Conservation (phyloP, 2,888 invertebrate species). For the Oxycera nigricornis region DNA sequence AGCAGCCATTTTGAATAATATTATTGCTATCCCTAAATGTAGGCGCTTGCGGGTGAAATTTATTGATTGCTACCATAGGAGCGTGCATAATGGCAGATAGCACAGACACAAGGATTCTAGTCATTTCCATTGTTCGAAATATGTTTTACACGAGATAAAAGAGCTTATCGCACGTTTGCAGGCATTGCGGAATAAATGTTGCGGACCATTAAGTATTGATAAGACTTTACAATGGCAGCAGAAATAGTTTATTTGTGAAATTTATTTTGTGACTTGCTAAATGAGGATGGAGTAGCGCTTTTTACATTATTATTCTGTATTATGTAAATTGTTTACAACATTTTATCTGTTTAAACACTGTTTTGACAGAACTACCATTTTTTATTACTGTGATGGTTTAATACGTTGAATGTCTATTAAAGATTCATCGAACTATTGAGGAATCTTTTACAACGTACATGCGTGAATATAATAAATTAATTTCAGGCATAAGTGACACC, state of each 20-base stretch:
- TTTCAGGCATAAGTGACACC: too few relatives aligned
- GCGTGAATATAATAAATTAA: too few relatives aligned
- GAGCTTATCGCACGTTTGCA: not conserved
- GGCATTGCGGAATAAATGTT: not conserved
- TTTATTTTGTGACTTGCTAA: not conserved
- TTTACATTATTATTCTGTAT: too few relatives aligned
- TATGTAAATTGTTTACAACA: too few relatives aligned
- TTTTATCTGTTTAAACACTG: too few relatives aligned
- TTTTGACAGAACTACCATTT: too few relatives aligned
- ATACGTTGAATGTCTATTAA: too few relatives aligned
- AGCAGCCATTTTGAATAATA: conserved; percentile 12
- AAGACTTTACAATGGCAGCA: not conserved
- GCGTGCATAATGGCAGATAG: not conserved
- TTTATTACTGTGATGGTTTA: too few relatives aligned
- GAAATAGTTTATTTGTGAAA: not conserved
- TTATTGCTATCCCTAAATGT: not conserved
- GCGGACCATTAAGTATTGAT: not conserved
- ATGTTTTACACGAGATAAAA: too few relatives aligned
- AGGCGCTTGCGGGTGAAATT: not conserved
- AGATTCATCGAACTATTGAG: too few relatives aligned
- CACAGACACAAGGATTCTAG: not conserved
- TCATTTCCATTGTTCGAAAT: not conserved
- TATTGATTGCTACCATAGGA: not conserved
- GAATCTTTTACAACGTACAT: too few relatives aligned
- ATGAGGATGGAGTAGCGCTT: too few relatives aligned